Evolutionary conservation across 2,797 vertebrate genomes (phyloP), one percentile per base, ranked within the genome.

Genomic region (Enteromius radiatus): DNA sequence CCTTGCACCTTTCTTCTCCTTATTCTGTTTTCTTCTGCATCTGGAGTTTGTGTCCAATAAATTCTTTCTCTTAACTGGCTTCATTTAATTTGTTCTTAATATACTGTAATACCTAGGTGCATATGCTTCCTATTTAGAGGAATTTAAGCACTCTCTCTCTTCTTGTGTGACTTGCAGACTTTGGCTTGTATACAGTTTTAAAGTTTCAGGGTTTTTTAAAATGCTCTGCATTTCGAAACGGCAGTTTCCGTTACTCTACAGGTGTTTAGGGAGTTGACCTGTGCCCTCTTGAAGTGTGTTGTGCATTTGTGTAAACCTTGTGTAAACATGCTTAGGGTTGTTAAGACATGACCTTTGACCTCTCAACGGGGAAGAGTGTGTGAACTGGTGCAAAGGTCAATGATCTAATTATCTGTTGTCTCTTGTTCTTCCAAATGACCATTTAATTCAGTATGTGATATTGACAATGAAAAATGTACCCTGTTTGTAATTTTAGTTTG

Each of bases 281-380:
- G 45, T 56, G 63, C 49, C 73, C 64, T 78, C 80, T 80, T 80
- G 45, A 31, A 82, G 78, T 65, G 70, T 81, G 70, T 41, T 49
- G 41, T 45, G 75, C 49, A 23, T 80, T 88, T 82, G 63, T 21
- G 52, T 28, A 84, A 78, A 74, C 67, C 49, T 85, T 65, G 74
- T 75, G 76, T 76, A 67, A 71, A 63, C 81, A 84, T 52, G 68
- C 28, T 76, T 14, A 9, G 73, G 76, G 74, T 61, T 84, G 75
- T 86, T 49, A 31, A 73, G 76, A 85, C 69, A 64, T n/a, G 83
- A 86, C 69, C 83, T 86, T 67, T 81, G 76, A 87, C 74, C 84
- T 84, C 92, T 94, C 31, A 94, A 93, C 89, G 89, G 95, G 68
- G 94, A 92, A 94, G 85, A 94, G 94, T 63, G 93, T 95, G 68